Conservation (phyloP, 2,888 invertebrate genomes). For the Deladenus siricidicola region DNA sequence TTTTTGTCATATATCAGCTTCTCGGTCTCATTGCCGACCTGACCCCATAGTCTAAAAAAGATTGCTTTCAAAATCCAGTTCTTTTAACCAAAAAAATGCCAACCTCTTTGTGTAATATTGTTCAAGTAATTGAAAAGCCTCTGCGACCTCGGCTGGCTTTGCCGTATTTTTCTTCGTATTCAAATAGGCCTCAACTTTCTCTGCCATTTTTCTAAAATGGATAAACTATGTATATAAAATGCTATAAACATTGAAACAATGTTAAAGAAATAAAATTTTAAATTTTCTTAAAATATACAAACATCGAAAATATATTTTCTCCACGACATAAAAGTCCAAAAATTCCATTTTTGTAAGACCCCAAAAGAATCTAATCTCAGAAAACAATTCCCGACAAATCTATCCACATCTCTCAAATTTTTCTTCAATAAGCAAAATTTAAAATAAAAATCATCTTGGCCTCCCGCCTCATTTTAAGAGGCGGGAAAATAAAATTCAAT, state of each 20-base stretch:
- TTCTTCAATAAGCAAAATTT: conserved; percentile 1
- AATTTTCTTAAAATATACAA: conserved; percentile 3
- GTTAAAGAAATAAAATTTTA: not conserved
- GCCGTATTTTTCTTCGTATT: conserved; percentile 34
- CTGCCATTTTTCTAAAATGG: not conserved
- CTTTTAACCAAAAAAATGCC: conserved; percentile 8
- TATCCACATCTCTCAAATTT: not conserved
- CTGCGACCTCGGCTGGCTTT: conserved; percentile 34
- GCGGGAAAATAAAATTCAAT: not conserved
- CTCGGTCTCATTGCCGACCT: conserved; percentile 36
- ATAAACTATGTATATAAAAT: not conserved
- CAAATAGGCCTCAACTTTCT: conserved; percentile 41
- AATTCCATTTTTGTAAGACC: not conserved
- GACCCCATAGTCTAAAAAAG: conserved; percentile 50
- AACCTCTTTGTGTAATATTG: conserved; percentile 46
- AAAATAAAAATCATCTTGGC: not conserved
- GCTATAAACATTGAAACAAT: no score
- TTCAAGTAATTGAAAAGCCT: conserved; percentile 41
- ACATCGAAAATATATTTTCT: no score
- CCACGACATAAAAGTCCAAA: no score
- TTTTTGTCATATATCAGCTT: conserved; percentile 30
- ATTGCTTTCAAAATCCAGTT: not conserved
- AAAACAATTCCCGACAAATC: no score
- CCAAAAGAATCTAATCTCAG: no score
- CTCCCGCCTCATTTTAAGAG: not conserved